Evolutionary conservation across 2,113 vertebrate genomes (phyloP).

Genomic region (Panthera tigris): DNA sequence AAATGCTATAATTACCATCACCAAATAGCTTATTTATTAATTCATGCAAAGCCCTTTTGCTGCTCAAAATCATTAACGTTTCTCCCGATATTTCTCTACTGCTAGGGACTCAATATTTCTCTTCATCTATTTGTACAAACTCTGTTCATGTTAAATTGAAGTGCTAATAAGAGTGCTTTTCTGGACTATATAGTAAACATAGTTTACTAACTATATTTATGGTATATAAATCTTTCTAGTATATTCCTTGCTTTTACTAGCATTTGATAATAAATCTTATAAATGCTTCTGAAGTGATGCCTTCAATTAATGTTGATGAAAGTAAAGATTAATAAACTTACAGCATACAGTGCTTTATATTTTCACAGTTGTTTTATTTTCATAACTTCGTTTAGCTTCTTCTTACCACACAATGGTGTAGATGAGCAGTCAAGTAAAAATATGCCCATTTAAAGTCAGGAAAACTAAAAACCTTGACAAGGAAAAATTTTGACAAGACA

Average conservation of each 20-base stretch:
- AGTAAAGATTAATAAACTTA: constrained; percentile 38
- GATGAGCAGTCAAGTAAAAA: not conserved
- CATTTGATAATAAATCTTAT: constrained; percentile 41
- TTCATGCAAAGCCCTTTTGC: not conserved
- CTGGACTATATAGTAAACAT: not conserved
- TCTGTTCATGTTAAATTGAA: constrained; percentile 42
- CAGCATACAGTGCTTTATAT: not conserved
- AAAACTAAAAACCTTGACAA: not conserved
- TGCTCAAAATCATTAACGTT: not conserved
- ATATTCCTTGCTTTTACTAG: not conserved
- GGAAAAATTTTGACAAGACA: not conserved
- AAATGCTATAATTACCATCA: constrained; percentile 19
- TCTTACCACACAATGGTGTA: not conserved
- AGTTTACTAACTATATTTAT: not conserved
- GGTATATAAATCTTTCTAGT: not conserved
- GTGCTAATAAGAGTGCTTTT: constrained; percentile 2
- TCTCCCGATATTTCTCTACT: not conserved
- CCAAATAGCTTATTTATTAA: constrained; percentile 32
- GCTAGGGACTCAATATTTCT: not conserved
- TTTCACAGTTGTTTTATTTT: constrained; percentile 18
- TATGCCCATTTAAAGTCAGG: not conserved
- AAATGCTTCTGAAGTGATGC: not conserved
- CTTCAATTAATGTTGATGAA: constrained; percentile 27
- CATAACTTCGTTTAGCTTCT: not conserved
- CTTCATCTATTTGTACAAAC: not conserved